phyloP scores from a whole-genome alignment of 1,140 invertebrate species.

The Papilio machaon region DNA sequence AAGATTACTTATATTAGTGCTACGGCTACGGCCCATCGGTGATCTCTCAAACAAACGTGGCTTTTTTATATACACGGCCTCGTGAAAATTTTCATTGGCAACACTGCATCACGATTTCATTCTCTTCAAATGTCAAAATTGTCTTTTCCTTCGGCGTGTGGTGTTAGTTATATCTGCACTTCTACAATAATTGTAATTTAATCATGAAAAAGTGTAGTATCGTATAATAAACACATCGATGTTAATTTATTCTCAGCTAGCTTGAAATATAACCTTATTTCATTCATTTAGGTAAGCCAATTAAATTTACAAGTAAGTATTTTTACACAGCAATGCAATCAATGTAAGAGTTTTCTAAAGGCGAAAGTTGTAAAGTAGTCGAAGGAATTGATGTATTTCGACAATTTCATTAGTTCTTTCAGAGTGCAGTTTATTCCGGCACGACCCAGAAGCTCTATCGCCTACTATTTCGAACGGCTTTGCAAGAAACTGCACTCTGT shows the following conservation, averaged over 20 bases:
- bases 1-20: too few relatives aligned
- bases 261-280: slow-evolving; percentile 21
- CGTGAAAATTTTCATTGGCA: too few relatives aligned
- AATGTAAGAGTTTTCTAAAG: not conserved
- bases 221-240: not conserved
- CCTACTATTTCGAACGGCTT: slow-evolving; percentile 51
- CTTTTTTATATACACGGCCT: too few relatives aligned
- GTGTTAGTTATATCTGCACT: not conserved
- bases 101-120: too few relatives aligned
- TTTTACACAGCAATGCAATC: slow-evolving; percentile 6
- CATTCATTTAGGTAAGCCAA: slow-evolving; percentile 28
- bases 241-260: slow-evolving; percentile 3
- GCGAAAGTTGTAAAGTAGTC: slow-evolving; percentile 22
- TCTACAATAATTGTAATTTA: not conserved
- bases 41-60: too few relatives aligned
- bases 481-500: slow-evolving; percentile 69
- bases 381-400: slow-evolving; percentile 40
- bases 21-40: too few relatives aligned
- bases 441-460: slow-evolving; percentile 42
- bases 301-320: slow-evolving; percentile 1
- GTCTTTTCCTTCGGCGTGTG: too few relatives aligned
- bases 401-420: slow-evolving; percentile 39
- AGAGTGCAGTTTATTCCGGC: slow-evolving; percentile 34
- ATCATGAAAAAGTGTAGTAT: not conserved
- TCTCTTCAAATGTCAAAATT: too few relatives aligned